Base-by-base conservation (phyloP, 2,113 vertebrate genomes). In the Apodemus speciosus region DNA sequence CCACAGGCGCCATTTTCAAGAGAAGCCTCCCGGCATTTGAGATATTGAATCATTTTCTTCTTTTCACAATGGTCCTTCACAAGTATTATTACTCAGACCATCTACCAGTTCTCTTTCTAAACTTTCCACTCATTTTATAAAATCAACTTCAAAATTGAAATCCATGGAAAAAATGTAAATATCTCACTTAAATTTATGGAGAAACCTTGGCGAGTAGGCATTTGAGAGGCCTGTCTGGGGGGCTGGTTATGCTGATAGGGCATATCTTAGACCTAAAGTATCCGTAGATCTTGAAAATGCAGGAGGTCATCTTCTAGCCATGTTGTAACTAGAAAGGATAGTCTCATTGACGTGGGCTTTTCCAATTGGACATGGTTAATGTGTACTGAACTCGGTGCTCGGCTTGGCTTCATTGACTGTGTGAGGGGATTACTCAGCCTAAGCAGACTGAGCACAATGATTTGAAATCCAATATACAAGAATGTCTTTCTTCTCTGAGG, bases 61-160 rank as follows among this genome's bases (percentile, higher is more conserved):
- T 86, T 80, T n/a, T 9, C 81, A 64, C 16, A 91, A 0, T 80
- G 18, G 92, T 60, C 21, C 9, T 35, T 84, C 6, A 51, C 56
- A 2, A 80, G n/a, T 80, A 95, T 53, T 79, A 76, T 85, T 91
- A 95, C 53, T 88, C 72, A 91, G 23, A 93, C 83, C 32, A 84
- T 92, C 81, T 49, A 4, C 1, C 72, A 25, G 6, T 58, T 73
- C 77, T 94, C 66, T 89, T 96, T 90, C 88, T 30, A 83, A 35
- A 79, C 76, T 85, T 92, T 86, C 92, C 21, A 73, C 58, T 92
- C 68, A 27, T 40, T 93, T 95, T 53, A 89, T 79, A 91, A 91
- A 93, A 87, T 49, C n/a, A 93, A 90, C 25, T 95, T 60, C 87
- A 75, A 95, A 81, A 43, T 75, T 30, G 85, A 93, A 93, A 94